Conservation (phyloP, 1,140 invertebrate species). For the Diorhabda sublineata region DNA sequence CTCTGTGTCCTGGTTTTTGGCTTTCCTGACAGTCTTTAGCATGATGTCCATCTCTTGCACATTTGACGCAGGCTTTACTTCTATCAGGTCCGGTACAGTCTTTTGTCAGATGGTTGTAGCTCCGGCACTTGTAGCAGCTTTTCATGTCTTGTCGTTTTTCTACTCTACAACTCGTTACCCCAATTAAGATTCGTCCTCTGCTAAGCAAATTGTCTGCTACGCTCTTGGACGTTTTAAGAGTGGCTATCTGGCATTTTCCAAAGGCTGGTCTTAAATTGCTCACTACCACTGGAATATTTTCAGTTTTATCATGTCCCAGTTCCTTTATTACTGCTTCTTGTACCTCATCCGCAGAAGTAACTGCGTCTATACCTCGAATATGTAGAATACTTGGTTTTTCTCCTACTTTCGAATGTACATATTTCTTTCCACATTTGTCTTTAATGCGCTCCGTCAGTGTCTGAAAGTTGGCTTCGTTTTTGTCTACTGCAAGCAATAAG, state of each 20-base stretch:
- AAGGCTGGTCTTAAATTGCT: conserved; percentile 3
- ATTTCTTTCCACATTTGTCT: no score
- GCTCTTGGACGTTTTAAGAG: conserved; percentile 1
- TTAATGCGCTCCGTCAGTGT: no score
- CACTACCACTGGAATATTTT: background rate
- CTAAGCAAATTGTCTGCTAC: conserved; percentile 3
- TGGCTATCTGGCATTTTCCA: background rate
- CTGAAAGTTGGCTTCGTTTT: no score
- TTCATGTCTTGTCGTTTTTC: conserved; percentile 12
- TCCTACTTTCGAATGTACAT: no score
- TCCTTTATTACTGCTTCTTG: background rate
- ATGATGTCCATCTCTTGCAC: conserved; percentile 15
- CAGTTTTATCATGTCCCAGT: background rate
- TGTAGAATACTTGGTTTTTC: background rate
- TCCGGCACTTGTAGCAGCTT: conserved; percentile 22
- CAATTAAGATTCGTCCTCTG: conserved; percentile 16
- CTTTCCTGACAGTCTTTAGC: conserved; percentile 11
- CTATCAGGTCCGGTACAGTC: conserved; percentile 24
- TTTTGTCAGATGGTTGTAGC: conserved; percentile 12
- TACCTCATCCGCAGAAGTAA: conserved; percentile 16
- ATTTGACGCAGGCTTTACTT: conserved; percentile 13
- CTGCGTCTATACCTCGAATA: conserved; percentile 11
- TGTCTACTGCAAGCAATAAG: no score
- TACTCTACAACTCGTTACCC: conserved; percentile 14
- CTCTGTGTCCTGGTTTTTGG: background rate